phyloP scores from a whole-genome alignment of 2,113 vertebrate genomes.

The Cyprinus carpio region DNA sequence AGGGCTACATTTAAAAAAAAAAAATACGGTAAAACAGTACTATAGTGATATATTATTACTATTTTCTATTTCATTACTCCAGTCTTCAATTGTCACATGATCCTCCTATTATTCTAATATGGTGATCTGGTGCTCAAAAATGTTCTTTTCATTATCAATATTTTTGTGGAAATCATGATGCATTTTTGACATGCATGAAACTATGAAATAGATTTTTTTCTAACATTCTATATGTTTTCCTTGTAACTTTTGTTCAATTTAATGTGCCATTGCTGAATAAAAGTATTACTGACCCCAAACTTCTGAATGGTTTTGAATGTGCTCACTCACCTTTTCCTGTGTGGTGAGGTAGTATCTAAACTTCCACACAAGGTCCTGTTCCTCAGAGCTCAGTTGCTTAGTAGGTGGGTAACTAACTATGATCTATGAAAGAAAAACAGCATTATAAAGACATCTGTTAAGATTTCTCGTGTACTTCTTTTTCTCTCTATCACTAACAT shows the following conservation, averaged over 20 bases:
- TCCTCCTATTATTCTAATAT: background rate
- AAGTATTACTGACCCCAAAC: background rate
- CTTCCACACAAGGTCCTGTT: slow-evolving; percentile 98
- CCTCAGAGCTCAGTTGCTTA: slow-evolving; percentile 94
- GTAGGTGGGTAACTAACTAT: slow-evolving; percentile 98
- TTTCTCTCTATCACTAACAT: slow-evolving; percentile 65
- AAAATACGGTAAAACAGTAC: background rate
- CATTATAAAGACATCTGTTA: slow-evolving; percentile 14
- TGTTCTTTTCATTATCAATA: background rate
- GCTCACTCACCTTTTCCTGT: slow-evolving; percentile 87
- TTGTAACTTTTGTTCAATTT: background rate
- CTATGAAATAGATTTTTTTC: background rate
- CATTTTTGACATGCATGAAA: too few species aligned
- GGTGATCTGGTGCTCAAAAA: background rate
- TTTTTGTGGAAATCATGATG: background rate
- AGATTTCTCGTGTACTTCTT: background rate
- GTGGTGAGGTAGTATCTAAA: slow-evolving; percentile 97
- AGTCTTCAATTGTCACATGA: background rate
- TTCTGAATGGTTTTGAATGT: background rate
- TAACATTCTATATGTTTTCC: background rate
- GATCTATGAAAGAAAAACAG: slow-evolving; percentile 77
- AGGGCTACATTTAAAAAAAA: background rate
- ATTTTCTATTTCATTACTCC: background rate
- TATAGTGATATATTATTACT: background rate
- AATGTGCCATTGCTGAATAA: background rate